These are phyloP conservation scores for Apodemus speciosus DNA, from an alignment of 2,113 vertebrate genomes.

Conservation along the genomic window DNA sequence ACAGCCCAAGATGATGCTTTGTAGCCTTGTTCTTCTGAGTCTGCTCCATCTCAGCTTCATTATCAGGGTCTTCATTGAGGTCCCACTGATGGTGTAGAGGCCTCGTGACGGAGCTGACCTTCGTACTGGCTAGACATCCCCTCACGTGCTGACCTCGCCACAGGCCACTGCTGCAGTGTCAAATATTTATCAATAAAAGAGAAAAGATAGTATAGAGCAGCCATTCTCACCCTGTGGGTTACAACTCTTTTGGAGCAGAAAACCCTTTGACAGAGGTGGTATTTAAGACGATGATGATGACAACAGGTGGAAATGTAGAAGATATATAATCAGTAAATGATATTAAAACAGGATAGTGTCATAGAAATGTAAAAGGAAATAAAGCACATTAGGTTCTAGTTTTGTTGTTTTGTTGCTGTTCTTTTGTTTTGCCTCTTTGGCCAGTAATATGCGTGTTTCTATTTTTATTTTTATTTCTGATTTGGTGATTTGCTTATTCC, in stretches of 20 bases:
- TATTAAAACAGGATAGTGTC: not conserved
- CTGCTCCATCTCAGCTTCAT: not conserved
- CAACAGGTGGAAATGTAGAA: not conserved
- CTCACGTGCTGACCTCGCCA: not conserved
- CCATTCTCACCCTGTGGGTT: not conserved
- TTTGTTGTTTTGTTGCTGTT: not conserved
- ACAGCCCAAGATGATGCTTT: not conserved
- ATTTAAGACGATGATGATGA: not conserved
- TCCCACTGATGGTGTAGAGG: not conserved
- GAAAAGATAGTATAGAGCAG: not conserved
- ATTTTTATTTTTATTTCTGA: not conserved
- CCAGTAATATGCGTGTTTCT: not conserved
- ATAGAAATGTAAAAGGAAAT: not conserved
- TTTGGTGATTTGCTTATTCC: not conserved
- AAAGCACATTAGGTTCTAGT: not conserved
- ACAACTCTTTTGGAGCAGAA: not conserved
- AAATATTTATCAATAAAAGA: not conserved
- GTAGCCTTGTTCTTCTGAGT: not conserved
- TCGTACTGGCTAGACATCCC: not conserved
- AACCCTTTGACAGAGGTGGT: not conserved
- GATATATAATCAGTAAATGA: not conserved
- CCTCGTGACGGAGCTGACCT: fast-evolving
- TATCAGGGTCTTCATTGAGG: no score
- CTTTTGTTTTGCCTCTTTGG: not conserved
- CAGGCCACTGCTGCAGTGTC: not conserved